A percentile compares a stretch with the other conserved stretches of the same genome.
These are phyloP conservation scores for Aphelenchoides besseyi DNA, from an alignment of 1,140 invertebrate species.

Conservation along the genomic window DNA sequence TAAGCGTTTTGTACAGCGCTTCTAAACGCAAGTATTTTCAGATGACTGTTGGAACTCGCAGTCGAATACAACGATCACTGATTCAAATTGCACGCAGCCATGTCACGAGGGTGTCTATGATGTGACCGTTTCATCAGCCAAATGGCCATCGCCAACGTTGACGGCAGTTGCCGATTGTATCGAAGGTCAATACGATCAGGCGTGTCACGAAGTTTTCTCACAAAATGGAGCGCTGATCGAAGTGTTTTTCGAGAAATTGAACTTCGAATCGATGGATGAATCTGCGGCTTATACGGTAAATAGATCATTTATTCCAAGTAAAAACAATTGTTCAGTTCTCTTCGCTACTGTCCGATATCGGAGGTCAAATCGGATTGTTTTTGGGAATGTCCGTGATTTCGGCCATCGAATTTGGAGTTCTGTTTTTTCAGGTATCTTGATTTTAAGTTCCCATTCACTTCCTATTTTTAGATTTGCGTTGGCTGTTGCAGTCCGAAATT, in stretches of 20 bases:
- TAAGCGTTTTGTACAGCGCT: slow-evolving; percentile 4
- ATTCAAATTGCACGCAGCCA: slow-evolving; percentile 37
- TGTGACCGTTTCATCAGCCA: slow-evolving; percentile 42
- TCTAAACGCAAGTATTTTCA: slow-evolving; percentile 2
- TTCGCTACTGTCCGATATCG: slow-evolving; percentile 51
- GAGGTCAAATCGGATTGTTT: slow-evolving; percentile 46
- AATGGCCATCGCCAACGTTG: slow-evolving; percentile 30
- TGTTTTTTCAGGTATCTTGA: background rate
- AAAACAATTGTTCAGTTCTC: slow-evolving; percentile 21
- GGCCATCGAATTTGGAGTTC: slow-evolving; percentile 28
- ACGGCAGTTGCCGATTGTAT: slow-evolving; percentile 32
- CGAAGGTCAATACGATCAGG: slow-evolving; percentile 27
- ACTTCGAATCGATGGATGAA: slow-evolving; percentile 45
- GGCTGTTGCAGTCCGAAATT: background rate
- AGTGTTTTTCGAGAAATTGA: slow-evolving; percentile 45
- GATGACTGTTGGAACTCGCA: slow-evolving; percentile 37
- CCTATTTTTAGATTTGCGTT: background rate
- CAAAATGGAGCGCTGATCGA: slow-evolving; percentile 44
- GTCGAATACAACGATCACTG: slow-evolving; percentile 21
- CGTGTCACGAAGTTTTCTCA: slow-evolving; percentile 31
- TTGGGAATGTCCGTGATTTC: slow-evolving; percentile 49
- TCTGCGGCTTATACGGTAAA: slow-evolving; percentile 37
- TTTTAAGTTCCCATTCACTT: background rate
- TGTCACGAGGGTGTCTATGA: slow-evolving; percentile 44
- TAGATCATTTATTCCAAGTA: background rate